These are phyloP conservation scores for Unio delphinus DNA, from an alignment of 2,888 invertebrate genomes.

Conservation along the genomic window DNA sequence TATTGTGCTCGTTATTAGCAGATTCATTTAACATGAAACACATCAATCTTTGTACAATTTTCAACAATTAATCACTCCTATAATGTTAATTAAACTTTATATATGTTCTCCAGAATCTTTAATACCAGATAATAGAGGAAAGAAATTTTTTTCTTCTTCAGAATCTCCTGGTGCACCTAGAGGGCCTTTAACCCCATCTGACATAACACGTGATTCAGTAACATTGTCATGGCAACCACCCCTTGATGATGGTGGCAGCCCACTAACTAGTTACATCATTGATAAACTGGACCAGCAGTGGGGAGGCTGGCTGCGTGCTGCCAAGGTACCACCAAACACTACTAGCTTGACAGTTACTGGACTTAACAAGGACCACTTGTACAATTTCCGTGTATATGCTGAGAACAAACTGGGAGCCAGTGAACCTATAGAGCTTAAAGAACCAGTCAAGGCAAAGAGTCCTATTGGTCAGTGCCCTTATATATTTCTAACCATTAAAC, in stretches of 20 bases:
- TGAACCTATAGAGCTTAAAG: conserved; percentile 80
- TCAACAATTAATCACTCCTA: not conserved
- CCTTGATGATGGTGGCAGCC: conserved; percentile 64
- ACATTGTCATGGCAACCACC: conserved; percentile 68
- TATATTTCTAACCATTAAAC: not conserved
- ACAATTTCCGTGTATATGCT: conserved; percentile 69
- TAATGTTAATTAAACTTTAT: not conserved
- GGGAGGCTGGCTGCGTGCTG: conserved; percentile 62
- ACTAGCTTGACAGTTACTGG: conserved; percentile 34
- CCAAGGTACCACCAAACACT: conserved; percentile 39
- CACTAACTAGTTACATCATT: conserved; percentile 65
- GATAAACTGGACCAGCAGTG: conserved; percentile 58
- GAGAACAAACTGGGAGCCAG: conserved; percentile 70
- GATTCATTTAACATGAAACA: no score
- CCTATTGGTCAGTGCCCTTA: conserved; percentile 79
- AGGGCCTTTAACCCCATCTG: conserved; percentile 51
- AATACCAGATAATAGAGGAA: not conserved
- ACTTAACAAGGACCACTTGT: conserved; percentile 55
- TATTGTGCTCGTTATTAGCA: not conserved
- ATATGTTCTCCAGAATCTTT: not conserved
- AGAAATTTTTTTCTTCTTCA: conserved; percentile 16
- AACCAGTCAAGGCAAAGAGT: conserved; percentile 75
- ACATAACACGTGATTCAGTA: conserved; percentile 55
- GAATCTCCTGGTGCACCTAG: conserved; percentile 62
- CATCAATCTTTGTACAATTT: not conserved